A percentile compares a stretch with the other conserved stretches of the same genome.
Conservation (phyloP, 2,888 invertebrate species). For the Lamellibrachia satsuma region DNA sequence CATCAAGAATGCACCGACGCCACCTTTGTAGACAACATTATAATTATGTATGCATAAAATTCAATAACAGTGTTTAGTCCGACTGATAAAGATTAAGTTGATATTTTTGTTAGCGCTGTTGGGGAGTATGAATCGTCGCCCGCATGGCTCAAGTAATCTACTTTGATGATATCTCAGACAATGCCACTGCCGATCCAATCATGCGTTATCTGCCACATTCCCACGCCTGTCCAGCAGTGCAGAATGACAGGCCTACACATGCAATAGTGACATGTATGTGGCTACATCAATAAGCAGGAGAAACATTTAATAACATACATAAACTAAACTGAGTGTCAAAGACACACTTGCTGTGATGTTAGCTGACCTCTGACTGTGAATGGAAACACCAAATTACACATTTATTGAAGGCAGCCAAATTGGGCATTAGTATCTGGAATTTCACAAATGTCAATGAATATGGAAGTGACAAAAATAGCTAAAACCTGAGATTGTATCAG, state of each 20-base stretch:
- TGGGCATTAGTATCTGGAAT: not conserved
- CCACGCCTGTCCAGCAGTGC: not conserved
- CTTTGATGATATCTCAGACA: constrained; percentile 3
- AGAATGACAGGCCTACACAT: not conserved
- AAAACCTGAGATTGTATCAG: not conserved
- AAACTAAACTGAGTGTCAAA: not conserved
- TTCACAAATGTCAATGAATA: not conserved
- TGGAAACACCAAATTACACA: not conserved
- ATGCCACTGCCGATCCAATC: not conserved
- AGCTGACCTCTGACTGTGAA: not conserved
- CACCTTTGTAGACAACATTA: not conserved
- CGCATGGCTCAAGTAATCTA: not conserved
- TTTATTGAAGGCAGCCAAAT: not conserved
- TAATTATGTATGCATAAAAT: not conserved
- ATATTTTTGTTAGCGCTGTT: not conserved
- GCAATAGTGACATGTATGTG: not conserved
- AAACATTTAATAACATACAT: not conserved
- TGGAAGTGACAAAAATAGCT: not conserved
- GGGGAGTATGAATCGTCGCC: not conserved
- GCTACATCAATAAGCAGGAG: not conserved
- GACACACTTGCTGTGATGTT: not conserved
- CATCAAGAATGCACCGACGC: not conserved
- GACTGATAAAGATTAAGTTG: not conserved
- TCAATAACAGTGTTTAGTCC: not conserved
- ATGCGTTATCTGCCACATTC: not conserved